phyloP scores from a whole-genome alignment of 2,797 vertebrate genomes.

The Lepus oiostolus region DNA sequence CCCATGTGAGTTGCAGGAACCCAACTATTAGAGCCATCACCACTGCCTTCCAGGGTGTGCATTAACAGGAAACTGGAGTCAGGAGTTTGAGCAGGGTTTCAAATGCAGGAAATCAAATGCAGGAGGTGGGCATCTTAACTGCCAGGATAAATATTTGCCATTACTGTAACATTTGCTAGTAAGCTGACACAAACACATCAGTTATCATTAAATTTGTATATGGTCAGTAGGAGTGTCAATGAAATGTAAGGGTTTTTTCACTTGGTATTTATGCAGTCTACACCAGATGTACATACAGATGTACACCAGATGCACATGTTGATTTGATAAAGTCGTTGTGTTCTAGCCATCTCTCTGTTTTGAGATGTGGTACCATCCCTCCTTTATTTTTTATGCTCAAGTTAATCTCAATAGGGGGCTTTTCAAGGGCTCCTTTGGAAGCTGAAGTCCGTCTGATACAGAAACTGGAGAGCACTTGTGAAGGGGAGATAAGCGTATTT shows the following conservation, averaged over 20 bases:
- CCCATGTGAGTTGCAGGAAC: too few species aligned
- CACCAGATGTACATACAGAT: accelerated
- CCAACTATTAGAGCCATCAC: too few species aligned
- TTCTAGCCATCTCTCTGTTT: not conserved
- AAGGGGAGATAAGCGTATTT: not conserved
- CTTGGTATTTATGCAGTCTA: not conserved
- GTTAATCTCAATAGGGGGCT: not conserved
- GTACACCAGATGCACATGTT: too few species aligned
- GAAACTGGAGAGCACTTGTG: not conserved
- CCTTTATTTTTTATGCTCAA: not conserved
- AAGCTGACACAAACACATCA: not conserved
- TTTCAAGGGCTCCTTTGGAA: not conserved
- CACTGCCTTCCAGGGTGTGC: too few species aligned
- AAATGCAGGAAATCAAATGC: too few species aligned
- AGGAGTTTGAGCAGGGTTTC: too few species aligned
- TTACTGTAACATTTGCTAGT: not conserved
- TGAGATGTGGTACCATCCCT: not conserved
- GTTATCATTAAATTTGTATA: not conserved
- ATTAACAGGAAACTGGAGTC: too few species aligned
- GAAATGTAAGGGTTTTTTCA: not conserved
- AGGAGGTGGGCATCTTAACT: too few species aligned
- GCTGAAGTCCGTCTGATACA: not conserved
- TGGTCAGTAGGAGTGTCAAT: not conserved
- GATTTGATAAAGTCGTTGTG: not conserved
- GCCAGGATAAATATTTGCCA: not conserved